phyloP scores from a whole-genome alignment of 2,113 vertebrate genomes.

The Salminus brasiliensis region DNA sequence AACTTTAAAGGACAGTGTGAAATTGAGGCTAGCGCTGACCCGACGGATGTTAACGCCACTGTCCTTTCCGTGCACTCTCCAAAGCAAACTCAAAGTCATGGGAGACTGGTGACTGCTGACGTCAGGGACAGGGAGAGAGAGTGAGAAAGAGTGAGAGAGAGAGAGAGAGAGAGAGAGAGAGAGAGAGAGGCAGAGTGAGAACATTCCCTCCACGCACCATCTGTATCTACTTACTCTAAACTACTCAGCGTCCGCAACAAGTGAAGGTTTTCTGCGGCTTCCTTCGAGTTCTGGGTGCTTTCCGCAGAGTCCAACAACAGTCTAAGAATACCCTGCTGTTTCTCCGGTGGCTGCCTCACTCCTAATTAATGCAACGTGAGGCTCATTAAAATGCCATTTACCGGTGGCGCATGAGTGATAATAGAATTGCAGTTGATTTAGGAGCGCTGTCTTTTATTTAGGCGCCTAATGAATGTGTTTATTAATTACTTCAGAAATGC shows the following conservation, averaged over 20 bases:
- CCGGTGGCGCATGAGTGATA: constrained; percentile 54
- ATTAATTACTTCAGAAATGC: constrained; percentile 49
- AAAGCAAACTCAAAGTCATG: neutral
- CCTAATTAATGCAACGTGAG: constrained; percentile 57
- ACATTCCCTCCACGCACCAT: constrained; percentile 10
- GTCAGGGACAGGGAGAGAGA: neutral
- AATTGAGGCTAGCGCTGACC: neutral
- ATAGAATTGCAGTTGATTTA: constrained; percentile 54
- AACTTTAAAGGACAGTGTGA: neutral
- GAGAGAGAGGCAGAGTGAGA: neutral
- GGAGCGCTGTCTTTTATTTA: constrained; percentile 47
- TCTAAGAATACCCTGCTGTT: constrained; percentile 47
- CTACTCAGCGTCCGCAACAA: constrained; percentile 25
- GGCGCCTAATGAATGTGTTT: constrained; percentile 55
- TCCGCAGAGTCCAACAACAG: constrained; percentile 45
- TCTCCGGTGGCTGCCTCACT: constrained; percentile 7
- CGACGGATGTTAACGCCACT: constrained; percentile 9
- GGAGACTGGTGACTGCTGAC: neutral
- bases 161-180: constrained; percentile 16
- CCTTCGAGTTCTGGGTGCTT: constrained; percentile 42
- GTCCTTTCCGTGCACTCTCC: constrained; percentile 3
- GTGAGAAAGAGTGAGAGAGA: too few relatives aligned
- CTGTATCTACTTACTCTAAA: constrained; percentile 36
- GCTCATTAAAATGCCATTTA: constrained; percentile 62
- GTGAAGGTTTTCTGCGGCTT: constrained; percentile 36